Percentiles rank a stretch among this genome's conserved stretches.
These are phyloP conservation scores for Cotesia typhae DNA, from an alignment of 1,140 invertebrate genomes.

Conservation along the genomic window DNA sequence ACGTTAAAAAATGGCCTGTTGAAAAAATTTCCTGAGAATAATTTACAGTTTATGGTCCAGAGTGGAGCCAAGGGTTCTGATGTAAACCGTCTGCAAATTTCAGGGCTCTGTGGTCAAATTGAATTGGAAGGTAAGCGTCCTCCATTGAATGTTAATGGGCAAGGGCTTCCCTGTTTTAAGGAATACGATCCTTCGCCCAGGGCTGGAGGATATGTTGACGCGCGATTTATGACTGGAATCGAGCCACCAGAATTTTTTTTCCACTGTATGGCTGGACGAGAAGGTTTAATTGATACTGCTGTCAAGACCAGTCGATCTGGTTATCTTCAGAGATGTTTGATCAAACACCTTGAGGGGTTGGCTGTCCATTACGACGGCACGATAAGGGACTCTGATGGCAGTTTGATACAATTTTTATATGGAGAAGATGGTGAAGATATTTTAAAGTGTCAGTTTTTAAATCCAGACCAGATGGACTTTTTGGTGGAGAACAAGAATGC, in stretches of 20 bases:
- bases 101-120: slow-evolving; percentile 95
- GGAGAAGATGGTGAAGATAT: slow-evolving; percentile 98
- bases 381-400: slow-evolving; percentile 93
- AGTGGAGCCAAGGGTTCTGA: slow-evolving; percentile 98
- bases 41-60: slow-evolving; percentile 96
- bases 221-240: slow-evolving; percentile 96
- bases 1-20: slow-evolving; percentile 86
- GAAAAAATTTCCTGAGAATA: slow-evolving; percentile 91
- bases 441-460: slow-evolving; percentile 85
- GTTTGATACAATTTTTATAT: slow-evolving; percentile 93
- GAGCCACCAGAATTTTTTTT: slow-evolving; percentile 98
- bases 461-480: slow-evolving; percentile 81
- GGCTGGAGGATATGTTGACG: slow-evolving; percentile 96
- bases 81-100: slow-evolving; percentile 98
- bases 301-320: slow-evolving; percentile 96
- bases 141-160: slow-evolving; percentile 92
- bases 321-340: slow-evolving; percentile 96
- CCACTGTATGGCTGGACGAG: slow-evolving; percentile 99
- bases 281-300: slow-evolving; percentile 88
- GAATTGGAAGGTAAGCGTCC: slow-evolving; percentile 98
- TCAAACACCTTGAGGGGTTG: slow-evolving; percentile 97
- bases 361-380: slow-evolving; percentile 91
- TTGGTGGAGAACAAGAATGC: slow-evolving; percentile 80
- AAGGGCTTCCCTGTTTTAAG: slow-evolving; percentile 91
- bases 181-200: slow-evolving; percentile 89